Evolutionary conservation across 2,888 invertebrate species (phyloP), one percentile per base, ranked within the genome.

Genomic region (Drosophila ustulata): DNA sequence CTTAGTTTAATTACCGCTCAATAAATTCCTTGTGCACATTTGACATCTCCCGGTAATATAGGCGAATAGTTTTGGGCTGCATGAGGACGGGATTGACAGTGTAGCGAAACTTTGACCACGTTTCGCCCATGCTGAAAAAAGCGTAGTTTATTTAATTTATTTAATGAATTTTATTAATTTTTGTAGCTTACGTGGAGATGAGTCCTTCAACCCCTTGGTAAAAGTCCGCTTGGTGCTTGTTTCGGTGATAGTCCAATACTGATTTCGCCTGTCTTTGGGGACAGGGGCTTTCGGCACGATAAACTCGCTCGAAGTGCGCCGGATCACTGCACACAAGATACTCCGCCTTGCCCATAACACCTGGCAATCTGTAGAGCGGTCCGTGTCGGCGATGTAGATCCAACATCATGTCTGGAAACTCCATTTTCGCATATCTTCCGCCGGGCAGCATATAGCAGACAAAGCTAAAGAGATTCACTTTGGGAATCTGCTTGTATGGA

Each of bases 41-140:
- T 46, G 93, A 93, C 59, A 94, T 91, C 4, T 90, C 91, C 11
- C 93, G 91, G 7, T 93, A 89, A 52, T 94, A 94, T 1, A 93
- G 81, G 80, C 93, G 93, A 0, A 93, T 92, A 39, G 93, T 86
- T 82, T 94, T 94, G 0, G 95, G 94, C 76, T 94, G 93, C 90
- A 95, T 91, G 91, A 95, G 91, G 30, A 94, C 93, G 66, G 94
- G 94, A 88, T 95, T 95, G 0, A 95, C 94, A 70, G 93, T 94
- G 0, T 93, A 93, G 18, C 95, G 93, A 61, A 95, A 93, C 56
- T 94, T 92, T 37, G 94, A 93, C 95, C 95, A 95, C 71, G 94
- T 92, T 13, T 93, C 95, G 0, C 76, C 84, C 23, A 81, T 69
- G 0, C 79, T 83, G 43, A 9, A 37, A 11, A 3, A 1, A 18